These are phyloP conservation scores for Lordiphosa mommai DNA, from an alignment of 1,140 invertebrate species.

Conservation along the genomic window DNA sequence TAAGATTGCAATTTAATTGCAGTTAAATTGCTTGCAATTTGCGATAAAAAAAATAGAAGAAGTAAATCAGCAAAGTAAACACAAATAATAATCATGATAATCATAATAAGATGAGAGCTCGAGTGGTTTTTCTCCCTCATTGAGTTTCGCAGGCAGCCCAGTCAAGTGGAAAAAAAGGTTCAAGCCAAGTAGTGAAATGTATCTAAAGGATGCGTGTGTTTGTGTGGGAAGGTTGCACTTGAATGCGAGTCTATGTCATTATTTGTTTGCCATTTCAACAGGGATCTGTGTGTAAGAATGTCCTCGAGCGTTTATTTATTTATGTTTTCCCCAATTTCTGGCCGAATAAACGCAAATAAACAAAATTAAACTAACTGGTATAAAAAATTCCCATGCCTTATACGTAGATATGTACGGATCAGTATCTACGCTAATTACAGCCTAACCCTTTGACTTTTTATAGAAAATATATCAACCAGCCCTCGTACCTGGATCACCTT, in stretches of 20 bases:
- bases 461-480: conserved; percentile 18
- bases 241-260: conserved; percentile 51
- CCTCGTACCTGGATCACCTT: conserved; percentile 54
- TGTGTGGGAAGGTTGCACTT: conserved; percentile 64
- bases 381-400: conserved; percentile 25
- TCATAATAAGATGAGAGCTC: conserved; percentile 16
- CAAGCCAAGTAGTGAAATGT: conserved; percentile 32
- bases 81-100: conserved; percentile 19
- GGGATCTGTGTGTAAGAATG: conserved; percentile 47
- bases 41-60: conserved; percentile 10
- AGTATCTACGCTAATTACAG: conserved; percentile 61
- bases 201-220: conserved; percentile 52
- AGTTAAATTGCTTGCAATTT: conserved; percentile 69
- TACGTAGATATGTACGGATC: conserved; percentile 20
- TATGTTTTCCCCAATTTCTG: conserved; percentile 29
- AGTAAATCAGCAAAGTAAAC: conserved; percentile 35
- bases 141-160: conserved; percentile 59
- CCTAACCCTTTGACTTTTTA: conserved; percentile 34
- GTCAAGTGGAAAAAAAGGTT: conserved; percentile 68
- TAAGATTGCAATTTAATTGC: conserved; percentile 75
- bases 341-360: conserved; percentile 66
- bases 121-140: conserved; percentile 22
- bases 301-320: conserved; percentile 43
- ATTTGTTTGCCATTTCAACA: conserved; percentile 69
- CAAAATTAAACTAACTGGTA: conserved; percentile 49